Conservation (phyloP, 53 echinoderm and acorn worm species). For the Paracentrotus lividus region DNA sequence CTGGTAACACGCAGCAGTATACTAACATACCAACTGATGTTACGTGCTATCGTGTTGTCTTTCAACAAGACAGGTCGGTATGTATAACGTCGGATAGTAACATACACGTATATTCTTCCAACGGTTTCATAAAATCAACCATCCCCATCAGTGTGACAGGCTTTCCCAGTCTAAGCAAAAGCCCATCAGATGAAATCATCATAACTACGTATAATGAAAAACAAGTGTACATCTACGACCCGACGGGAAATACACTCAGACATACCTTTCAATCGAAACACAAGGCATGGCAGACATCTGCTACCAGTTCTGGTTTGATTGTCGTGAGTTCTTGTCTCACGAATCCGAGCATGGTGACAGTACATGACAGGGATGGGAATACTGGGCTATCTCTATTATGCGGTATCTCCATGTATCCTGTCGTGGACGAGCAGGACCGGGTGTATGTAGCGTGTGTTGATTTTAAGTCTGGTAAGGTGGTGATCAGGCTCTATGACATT, state of each 20-base stretch:
- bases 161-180: background rate
- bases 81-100: background rate
- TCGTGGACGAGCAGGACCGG: constrained; percentile 14
- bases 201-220: background rate
- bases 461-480: background rate
- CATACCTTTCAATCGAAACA: background rate
- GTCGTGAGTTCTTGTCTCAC: background rate
- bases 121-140: background rate
- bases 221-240: constrained; percentile 16
- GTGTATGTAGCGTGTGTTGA: constrained; percentile 39
- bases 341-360: background rate
- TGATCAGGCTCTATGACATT: constrained; percentile 33
- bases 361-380: constrained; percentile 36
- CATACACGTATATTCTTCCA: background rate
- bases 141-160: background rate
- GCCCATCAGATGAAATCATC: constrained; percentile 34
- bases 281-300: no score
- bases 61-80: constrained; percentile 15
- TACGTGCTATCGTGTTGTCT: background rate
- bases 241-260: constrained; percentile 21
- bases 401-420: background rate
- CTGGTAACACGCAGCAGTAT: background rate
- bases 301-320: background rate
- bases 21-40: background rate
- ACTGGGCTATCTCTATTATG: background rate